phyloP scores from a whole-genome alignment of 2,888 invertebrate genomes.

The Allacma fusca region DNA sequence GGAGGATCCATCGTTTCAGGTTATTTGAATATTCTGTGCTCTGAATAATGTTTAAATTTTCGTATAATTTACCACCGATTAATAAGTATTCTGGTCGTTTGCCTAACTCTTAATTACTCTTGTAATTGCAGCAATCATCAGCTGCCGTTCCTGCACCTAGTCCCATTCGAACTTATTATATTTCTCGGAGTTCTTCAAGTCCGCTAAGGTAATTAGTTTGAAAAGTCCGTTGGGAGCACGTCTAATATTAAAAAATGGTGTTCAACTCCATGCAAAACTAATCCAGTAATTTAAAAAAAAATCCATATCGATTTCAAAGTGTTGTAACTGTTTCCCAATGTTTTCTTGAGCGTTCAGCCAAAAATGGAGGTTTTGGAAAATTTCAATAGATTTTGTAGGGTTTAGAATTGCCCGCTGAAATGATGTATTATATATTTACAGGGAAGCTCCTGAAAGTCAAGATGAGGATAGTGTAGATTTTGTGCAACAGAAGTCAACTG shows the following conservation, averaged over 20 bases:
- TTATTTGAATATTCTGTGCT: slow-evolving; percentile 71
- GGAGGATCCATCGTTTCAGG: slow-evolving; percentile 79
- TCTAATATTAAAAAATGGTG: too few species aligned
- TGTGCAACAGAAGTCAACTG: slow-evolving; percentile 58
- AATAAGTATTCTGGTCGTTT: neutral
- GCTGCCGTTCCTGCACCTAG: slow-evolving; percentile 61
- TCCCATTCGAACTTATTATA: slow-evolving; percentile 61
- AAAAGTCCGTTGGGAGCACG: too few species aligned
- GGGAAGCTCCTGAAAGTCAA: slow-evolving; percentile 50
- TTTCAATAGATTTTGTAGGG: neutral
- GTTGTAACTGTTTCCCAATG: too few species aligned
- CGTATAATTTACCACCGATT: slow-evolving; percentile 7
- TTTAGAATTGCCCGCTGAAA: too few species aligned
- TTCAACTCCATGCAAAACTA: too few species aligned
- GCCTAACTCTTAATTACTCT: slow-evolving; percentile 3
- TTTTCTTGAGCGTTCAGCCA: too few species aligned
- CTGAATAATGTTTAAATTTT: too few species aligned
- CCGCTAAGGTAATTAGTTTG: slow-evolving; percentile 52
- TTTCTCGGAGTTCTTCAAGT: slow-evolving; percentile 56
- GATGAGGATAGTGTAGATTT: slow-evolving; percentile 58
- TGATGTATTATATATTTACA: slow-evolving; percentile 25
- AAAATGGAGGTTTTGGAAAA: too few species aligned
- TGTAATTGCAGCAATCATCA: slow-evolving; percentile 45
- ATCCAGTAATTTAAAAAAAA: too few species aligned
- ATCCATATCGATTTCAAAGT: too few species aligned